Conservation (phyloP, 2,888 invertebrate species). For the Trichopria drosophilae region DNA sequence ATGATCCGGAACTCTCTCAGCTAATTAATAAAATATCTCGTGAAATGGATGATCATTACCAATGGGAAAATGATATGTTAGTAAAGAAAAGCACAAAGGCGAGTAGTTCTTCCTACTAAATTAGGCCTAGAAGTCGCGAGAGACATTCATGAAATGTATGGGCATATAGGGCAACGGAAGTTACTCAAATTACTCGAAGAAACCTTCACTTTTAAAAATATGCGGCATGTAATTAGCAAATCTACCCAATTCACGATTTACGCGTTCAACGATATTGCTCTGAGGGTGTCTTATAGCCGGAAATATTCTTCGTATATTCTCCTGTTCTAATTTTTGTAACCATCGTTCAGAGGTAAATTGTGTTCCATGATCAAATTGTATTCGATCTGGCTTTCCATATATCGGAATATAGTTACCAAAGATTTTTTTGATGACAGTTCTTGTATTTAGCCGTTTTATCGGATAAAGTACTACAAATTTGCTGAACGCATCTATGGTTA, state of each 20-base stretch:
- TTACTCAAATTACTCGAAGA: too few relatives aligned
- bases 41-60: too few relatives aligned
- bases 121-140: too few relatives aligned
- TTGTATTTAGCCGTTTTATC: neutral
- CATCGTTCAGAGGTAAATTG: neutral
- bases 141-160: too few relatives aligned
- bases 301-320: neutral
- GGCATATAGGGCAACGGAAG: too few relatives aligned
- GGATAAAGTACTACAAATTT: neutral
- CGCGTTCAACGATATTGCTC: neutral
- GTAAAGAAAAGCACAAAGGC: too few relatives aligned
- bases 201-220: too few relatives aligned
- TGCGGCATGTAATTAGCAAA: too few relatives aligned
- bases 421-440: neutral
- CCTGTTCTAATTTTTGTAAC: neutral
- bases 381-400: neutral
- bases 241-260: neutral
- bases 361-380: neutral
- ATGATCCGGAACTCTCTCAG: too few relatives aligned
- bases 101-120: too few relatives aligned
- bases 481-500: slow-evolving; percentile 1
- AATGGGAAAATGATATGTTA: too few relatives aligned
- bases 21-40: too few relatives aligned
- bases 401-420: neutral
- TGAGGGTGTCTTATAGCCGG: neutral